Conservation (phyloP, 1,140 invertebrate species). For the Caenorhabditis brenneri region DNA sequence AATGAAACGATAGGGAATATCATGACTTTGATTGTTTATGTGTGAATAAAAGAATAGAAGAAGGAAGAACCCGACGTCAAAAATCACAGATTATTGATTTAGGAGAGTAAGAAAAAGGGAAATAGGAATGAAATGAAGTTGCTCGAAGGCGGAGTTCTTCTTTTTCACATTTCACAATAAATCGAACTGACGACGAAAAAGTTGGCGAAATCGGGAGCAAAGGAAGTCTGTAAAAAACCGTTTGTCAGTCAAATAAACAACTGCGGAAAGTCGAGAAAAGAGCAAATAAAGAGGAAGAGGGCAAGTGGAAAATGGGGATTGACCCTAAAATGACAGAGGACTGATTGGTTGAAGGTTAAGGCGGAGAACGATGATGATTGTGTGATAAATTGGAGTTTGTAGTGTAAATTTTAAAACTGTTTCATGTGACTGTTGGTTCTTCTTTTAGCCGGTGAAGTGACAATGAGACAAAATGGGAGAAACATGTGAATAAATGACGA, state of each 20-base stretch:
- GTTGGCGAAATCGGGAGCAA: background rate
- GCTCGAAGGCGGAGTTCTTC: conserved; percentile 20
- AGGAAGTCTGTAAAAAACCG: conserved; percentile 29
- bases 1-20: background rate
- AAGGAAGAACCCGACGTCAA: background rate
- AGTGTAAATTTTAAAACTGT: background rate
- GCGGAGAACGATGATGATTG: background rate
- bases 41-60: background rate
- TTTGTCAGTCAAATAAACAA: conserved; percentile 32
- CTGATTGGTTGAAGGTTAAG: background rate
- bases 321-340: background rate
- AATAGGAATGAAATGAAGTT: conserved; percentile 35
- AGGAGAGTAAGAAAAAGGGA: background rate
- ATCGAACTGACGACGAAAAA: background rate
- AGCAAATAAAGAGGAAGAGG: conserved; percentile 2
- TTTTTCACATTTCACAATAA: conserved; percentile 36
- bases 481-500: conserved; percentile 21
- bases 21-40: conserved; percentile 9
- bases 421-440: background rate
- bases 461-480: background rate
- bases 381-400: background rate
- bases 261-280: conserved; percentile 2
- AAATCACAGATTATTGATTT: conserved; percentile 38
- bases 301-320: background rate
- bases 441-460: background rate